phyloP scores from a whole-genome alignment of 92 coral and sea anemone genomes.

The Porites lobata region DNA sequence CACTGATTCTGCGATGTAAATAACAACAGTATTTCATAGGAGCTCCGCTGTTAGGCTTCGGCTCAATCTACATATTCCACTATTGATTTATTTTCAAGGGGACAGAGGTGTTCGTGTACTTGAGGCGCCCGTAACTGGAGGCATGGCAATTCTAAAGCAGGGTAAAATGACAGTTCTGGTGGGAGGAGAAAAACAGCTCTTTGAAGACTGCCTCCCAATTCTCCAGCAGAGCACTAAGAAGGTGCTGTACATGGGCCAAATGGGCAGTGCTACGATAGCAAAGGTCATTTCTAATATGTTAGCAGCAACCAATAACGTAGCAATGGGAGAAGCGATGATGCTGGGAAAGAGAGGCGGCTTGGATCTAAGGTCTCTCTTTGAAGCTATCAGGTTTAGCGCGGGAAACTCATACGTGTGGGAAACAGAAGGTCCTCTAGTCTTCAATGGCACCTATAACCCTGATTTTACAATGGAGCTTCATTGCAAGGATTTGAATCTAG shows the following conservation, averaged over 20 bases:
- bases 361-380: slow-evolving; percentile 71
- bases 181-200: slow-evolving; percentile 74
- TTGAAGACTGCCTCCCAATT: slow-evolving; percentile 70
- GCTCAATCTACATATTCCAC: background rate
- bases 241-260: slow-evolving; percentile 69
- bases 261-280: slow-evolving; percentile 79
- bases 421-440: slow-evolving; percentile 83
- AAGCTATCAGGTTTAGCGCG: slow-evolving; percentile 82
- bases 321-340: slow-evolving; percentile 81
- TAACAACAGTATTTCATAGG: too few species aligned
- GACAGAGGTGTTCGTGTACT: slow-evolving; percentile 57
- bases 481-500: slow-evolving; percentile 85
- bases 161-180: slow-evolving; percentile 78
- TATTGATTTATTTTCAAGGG: slow-evolving; percentile 11
- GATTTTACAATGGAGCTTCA: slow-evolving; percentile 82
- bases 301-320: slow-evolving; percentile 70
- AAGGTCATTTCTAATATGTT: slow-evolving; percentile 92
- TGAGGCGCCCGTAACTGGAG: slow-evolving; percentile 86
- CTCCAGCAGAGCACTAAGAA: slow-evolving; percentile 58
- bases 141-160: slow-evolving; percentile 74
- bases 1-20: too few species aligned
- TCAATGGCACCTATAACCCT: slow-evolving; percentile 84
- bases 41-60: background rate
- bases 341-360: slow-evolving; percentile 79
- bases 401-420: slow-evolving; percentile 89